A percentile compares a stretch with the other conserved stretches of the same genome.
phyloP scores from a whole-genome alignment of 2,113 vertebrate genomes.

The Gopherus flavomarginatus region DNA sequence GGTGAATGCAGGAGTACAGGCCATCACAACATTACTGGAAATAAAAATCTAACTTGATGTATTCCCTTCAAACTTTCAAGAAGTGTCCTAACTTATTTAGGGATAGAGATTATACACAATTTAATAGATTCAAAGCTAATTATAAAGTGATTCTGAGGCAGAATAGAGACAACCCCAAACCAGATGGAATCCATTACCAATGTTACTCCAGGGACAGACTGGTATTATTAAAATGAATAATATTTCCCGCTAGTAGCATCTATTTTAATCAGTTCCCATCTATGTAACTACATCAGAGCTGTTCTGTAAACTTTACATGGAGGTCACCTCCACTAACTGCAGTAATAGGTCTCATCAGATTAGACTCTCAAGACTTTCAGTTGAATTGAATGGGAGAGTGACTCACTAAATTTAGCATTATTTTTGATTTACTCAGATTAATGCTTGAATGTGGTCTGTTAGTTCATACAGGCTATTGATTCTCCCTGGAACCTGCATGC shows the following conservation, averaged over 20 bases:
- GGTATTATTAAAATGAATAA: constrained; percentile 51
- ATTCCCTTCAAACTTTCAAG: background rate
- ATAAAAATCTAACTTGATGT: background rate
- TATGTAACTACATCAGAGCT: background rate
- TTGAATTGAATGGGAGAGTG: background rate
- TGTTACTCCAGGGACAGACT: constrained; percentile 3
- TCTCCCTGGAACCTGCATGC: no score
- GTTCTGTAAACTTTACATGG: background rate
- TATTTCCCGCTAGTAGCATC: background rate
- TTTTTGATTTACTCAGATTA: background rate
- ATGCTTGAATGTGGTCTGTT: background rate
- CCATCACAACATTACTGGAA: background rate
- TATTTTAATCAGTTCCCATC: constrained; percentile 32
- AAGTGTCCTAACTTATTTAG: constrained; percentile 15
- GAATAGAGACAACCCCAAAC: constrained; percentile 47
- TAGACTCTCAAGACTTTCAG: background rate
- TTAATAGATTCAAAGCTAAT: constrained; percentile 47
- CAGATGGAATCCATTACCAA: constrained; percentile 53
- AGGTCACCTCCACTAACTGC: background rate
- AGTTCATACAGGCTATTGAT: background rate
- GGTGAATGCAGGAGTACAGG: no score
- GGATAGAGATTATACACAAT: background rate
- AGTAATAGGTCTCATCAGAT: background rate
- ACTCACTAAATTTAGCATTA: background rate
- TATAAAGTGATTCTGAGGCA: constrained; percentile 38